phyloP scores from a whole-genome alignment of 2,888 invertebrate species.

The Mellilla xanthometata region DNA sequence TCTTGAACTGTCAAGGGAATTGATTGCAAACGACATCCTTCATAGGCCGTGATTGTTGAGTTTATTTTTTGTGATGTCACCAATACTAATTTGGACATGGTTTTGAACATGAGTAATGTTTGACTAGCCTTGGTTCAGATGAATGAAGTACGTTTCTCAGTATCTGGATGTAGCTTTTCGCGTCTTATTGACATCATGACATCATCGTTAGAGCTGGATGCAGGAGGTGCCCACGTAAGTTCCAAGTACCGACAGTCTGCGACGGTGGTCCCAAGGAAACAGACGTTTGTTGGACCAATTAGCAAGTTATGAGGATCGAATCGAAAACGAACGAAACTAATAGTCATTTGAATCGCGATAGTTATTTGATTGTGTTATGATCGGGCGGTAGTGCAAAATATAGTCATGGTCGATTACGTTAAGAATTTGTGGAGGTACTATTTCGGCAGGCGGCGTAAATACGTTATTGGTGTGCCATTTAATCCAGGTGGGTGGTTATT shows the following conservation, averaged over 20 bases:
- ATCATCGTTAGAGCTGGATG: constrained; percentile 59
- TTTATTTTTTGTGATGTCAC: constrained; percentile 40
- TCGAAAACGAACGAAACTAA: constrained; percentile 30
- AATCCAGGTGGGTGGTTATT: constrained; percentile 59
- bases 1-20: constrained; percentile 11
- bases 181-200: constrained; percentile 63
- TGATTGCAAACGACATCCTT: constrained; percentile 34
- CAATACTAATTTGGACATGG: constrained; percentile 29
- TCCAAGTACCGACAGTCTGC: constrained; percentile 58
- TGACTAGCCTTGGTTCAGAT: constrained; percentile 44
- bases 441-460: constrained; percentile 61
- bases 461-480: constrained; percentile 63
- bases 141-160: constrained; percentile 52
- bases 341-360: constrained; percentile 13
- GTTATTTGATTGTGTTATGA: constrained; percentile 28
- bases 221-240: constrained; percentile 49
- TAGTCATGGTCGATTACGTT: constrained; percentile 58
- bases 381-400: constrained; percentile 12
- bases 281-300: constrained; percentile 64
- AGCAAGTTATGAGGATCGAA: constrained; percentile 44
- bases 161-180: constrained; percentile 52
- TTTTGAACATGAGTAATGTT: constrained; percentile 49
- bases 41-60: constrained; percentile 14
- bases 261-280: constrained; percentile 54
- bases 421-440: constrained; percentile 65